Evolutionary conservation across 1,140 invertebrate species (phyloP).

Genomic region (Hycleus cichorii): DNA sequence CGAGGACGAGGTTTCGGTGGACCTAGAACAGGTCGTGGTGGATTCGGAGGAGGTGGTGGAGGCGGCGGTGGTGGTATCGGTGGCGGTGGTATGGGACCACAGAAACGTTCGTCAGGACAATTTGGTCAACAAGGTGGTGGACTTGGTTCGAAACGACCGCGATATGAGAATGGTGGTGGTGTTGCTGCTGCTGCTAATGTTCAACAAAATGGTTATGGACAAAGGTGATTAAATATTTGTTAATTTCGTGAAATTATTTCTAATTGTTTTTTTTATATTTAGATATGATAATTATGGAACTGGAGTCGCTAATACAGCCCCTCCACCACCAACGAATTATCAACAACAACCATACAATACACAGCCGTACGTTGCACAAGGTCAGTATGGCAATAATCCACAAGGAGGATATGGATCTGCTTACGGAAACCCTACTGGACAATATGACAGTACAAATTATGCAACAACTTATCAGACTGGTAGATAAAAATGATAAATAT

Average conservation of each 20-base stretch:
- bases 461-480: slow-evolving; percentile 11
- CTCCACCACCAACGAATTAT: neutral
- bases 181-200: neutral
- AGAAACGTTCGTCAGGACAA: slow-evolving; percentile 17
- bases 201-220: slow-evolving; percentile 22
- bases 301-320: neutral
- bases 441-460: slow-evolving; percentile 15
- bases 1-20: slow-evolving; percentile 14
- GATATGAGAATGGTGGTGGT: slow-evolving; percentile 22
- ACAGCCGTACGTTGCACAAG: slow-evolving; percentile 10
- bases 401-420: slow-evolving; percentile 14
- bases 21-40: slow-evolving; percentile 8
- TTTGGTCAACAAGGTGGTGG: slow-evolving; percentile 19
- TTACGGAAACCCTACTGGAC: slow-evolving; percentile 3
- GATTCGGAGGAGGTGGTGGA: slow-evolving; percentile 8
- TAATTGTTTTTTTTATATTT: neutral
- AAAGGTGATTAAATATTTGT: slow-evolving; percentile 9
- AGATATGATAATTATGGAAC: slow-evolving; percentile 8
- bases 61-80: slow-evolving; percentile 12
- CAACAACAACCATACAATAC: slow-evolving; percentile 11
- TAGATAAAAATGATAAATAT: neutral
- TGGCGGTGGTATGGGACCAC: slow-evolving; percentile 3
- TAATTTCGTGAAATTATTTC: neutral
- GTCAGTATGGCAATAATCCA: slow-evolving; percentile 10
- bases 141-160: slow-evolving; percentile 21